Evolutionary conservation across 2,888 invertebrate species (phyloP), one percentile per base, ranked within the genome.

Genomic region (Rhagophthalmus giganteus): DNA sequence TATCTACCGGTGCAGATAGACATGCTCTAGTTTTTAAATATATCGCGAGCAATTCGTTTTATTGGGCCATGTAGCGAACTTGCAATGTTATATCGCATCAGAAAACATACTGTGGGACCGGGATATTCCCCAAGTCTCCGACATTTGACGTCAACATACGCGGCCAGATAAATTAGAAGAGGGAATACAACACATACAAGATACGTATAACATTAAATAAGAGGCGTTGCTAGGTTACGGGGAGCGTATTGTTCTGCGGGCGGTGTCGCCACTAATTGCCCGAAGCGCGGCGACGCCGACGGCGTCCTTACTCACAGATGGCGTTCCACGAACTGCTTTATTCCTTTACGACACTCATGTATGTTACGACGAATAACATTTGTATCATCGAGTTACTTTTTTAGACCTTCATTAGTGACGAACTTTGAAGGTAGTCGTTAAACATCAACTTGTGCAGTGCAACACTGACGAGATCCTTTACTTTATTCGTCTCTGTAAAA

Each of bases 81-180:
- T 55, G 57, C 31, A 38, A 54, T 46, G 48, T 44, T 48, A 60
- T 60, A 60, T 64, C 70, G 63, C 69, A 72, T 72, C 70, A 70
- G 69, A 66, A 72, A 72, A 72, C 72, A 72, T 72, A 71, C 67
- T 59, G 64, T 71, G 72, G 72, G 72, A 71, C 66, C 61, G 49
- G 60, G 61, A 66, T 67, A 69, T 71, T 70, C 71, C 72, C 72
- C 68, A 60, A 68, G 67, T 65, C 67, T 65, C 65, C 60, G 63
- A 69, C 67, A 57, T 61, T 65, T 64, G 67, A 68, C 65, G 69
- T 66, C 69, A 65, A 68, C 69, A 68, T 65, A 66, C 61, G 60
- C 59, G 63, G 60, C 63, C 61, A 62, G 63, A 68, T 69, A 70
- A 72, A 72, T 72, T 69, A 72, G 70, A 69, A 63, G 52, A 58